A percentile compares a stretch with the other conserved stretches of the same genome.
Conservation (phyloP, 2,113 vertebrate genomes). For the Dendrocopos noguchii region DNA sequence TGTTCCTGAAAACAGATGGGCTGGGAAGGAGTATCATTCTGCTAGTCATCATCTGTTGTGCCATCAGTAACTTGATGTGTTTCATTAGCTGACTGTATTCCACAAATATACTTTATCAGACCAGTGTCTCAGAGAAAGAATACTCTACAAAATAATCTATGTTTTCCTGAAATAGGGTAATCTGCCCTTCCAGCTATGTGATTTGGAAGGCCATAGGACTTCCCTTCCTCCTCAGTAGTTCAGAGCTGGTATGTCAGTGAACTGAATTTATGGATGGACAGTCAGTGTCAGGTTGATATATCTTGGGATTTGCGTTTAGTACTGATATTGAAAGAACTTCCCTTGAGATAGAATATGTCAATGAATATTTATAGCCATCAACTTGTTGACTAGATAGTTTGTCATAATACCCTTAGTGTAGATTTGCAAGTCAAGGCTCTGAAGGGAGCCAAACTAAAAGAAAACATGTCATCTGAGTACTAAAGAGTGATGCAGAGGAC, state of each 20-base stretch:
- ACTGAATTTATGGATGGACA: background rate
- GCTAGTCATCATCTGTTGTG: background rate
- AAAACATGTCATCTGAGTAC: background rate
- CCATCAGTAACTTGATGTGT: background rate
- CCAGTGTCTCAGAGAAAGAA: background rate
- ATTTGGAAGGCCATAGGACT: background rate
- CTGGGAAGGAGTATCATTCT: background rate
- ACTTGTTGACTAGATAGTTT: background rate
- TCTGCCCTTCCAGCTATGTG: background rate
- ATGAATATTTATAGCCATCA: background rate
- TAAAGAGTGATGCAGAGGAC: accelerated
- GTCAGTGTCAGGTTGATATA: background rate
- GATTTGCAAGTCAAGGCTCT: background rate
- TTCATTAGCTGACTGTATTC: background rate
- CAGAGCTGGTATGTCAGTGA: background rate
- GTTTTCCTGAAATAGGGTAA: background rate
- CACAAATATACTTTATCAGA: background rate
- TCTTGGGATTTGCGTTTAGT: background rate
- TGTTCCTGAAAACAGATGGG: background rate
- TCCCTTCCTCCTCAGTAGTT: background rate
- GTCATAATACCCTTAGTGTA: background rate
- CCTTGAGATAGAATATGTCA: background rate
- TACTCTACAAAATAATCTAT: background rate
- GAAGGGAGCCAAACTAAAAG: background rate
- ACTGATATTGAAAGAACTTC: background rate